Evolutionary conservation across 2,113 vertebrate genomes (phyloP).

Genomic region (Tonatia bakeri): DNA sequence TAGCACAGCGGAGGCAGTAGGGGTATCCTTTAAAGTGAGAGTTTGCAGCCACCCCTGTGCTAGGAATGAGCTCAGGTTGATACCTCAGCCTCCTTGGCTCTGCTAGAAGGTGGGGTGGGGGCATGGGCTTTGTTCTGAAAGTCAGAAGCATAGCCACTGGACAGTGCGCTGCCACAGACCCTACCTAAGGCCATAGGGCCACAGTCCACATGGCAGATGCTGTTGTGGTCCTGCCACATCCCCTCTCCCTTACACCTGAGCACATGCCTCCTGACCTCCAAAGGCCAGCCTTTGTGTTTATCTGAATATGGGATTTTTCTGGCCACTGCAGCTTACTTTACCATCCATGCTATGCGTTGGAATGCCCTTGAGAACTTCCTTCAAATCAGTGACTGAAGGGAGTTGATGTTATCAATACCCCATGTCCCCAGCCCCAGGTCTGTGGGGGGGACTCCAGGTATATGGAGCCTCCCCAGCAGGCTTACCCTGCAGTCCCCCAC

Average conservation of each 20-base stretch:
- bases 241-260: not conserved
- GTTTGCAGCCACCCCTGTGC: not conserved
- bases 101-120: fast-evolving
- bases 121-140: not conserved
- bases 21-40: not conserved
- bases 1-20: not conserved
- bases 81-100: not conserved
- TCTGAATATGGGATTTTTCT: not conserved
- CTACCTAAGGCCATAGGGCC: not conserved
- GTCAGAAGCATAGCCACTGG: not conserved
- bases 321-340: not conserved
- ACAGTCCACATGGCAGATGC: not conserved
- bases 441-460: not conserved
- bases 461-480: not conserved
- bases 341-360: not conserved
- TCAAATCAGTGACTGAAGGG: not conserved
- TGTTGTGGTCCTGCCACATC: no score
- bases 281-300: not conserved
- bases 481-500: not conserved
- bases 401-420: not conserved
- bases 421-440: not conserved
- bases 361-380: not conserved
- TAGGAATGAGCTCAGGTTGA: not conserved
- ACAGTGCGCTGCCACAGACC: not conserved
- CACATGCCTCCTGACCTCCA: not conserved